Evolutionary conservation across 1,140 invertebrate genomes (phyloP), one percentile per base, ranked within the genome.

Genomic region (Drosophila malerkotliana): DNA sequence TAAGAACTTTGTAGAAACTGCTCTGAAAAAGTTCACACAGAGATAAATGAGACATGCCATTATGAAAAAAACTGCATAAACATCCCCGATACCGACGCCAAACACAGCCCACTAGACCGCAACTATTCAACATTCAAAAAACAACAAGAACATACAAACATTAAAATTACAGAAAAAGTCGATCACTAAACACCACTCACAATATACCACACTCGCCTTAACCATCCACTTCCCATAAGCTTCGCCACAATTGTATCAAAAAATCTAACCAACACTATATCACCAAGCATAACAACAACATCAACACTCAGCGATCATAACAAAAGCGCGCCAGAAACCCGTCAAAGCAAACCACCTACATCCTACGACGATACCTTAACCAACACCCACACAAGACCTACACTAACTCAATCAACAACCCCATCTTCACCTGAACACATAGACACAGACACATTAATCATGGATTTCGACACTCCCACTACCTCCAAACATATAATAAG

Each of bases 31-130:
- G 56, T 14, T 24, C 47, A 66, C 48, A 66, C 54, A 18, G 47
- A 34, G 10, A 48, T 26, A 52, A 52, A 66, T 24, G 54, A 66
- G 15, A 52, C 15, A 26, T 64, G 54, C 47, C 6, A 26, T 14
- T 32, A 66, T 7, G 45, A 52, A 44, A 66, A 57, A 41, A 39
- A 24, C 37, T 60, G 57, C 51, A 18, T 60, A 18, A 60, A 61
- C 15, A 69, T 49, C 21, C 14, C 30, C 9, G 58, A 60, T 39
- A 21, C 8, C 18, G 53, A 69, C 21, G 14, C 18, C 12, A 52
- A 53, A 32, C 63, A 58, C 26, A 59, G 28, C 41, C 63, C 55
- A 52, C 57, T 69, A 34, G 66, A 69, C 57, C 51, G 44, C 52
- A 61, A 61, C 53, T 63, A 51, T 28, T 34, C 47, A 66, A 44